phyloP scores from a whole-genome alignment of 2,113 vertebrate genomes.

The Oncorhynchus masou region DNA sequence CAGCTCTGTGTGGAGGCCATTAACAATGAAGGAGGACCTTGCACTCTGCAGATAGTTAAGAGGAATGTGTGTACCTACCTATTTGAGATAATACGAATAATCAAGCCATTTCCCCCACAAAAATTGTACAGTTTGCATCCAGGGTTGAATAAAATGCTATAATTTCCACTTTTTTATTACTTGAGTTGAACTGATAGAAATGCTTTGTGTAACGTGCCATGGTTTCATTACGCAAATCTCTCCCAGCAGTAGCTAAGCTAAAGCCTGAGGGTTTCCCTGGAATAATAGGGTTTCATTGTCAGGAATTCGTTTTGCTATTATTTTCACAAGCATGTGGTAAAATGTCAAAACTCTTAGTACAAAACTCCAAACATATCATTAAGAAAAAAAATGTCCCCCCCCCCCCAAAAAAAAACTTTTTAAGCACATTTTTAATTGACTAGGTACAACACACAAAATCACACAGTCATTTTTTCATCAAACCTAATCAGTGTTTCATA shows the following conservation, averaged over 20 bases:
- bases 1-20: background rate
- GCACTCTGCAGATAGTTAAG: background rate
- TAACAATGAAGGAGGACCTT: background rate
- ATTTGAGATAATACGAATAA: background rate
- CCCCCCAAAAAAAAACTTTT: too few relatives aligned
- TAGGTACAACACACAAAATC: too few relatives aligned
- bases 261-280: background rate
- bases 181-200: background rate
- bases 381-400: too few relatives aligned
- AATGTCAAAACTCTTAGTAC: too few relatives aligned
- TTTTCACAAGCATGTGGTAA: too few relatives aligned
- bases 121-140: background rate
- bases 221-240: background rate
- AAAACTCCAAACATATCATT: too few relatives aligned
- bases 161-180: background rate
- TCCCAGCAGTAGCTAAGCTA: background rate
- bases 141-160: background rate
- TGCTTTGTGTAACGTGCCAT: conserved; percentile 27
- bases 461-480: too few relatives aligned
- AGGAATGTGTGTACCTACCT: background rate
- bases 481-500: too few relatives aligned
- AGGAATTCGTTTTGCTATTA: background rate
- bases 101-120: accelerated
- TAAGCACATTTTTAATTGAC: too few relatives aligned
- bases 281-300: background rate